Conservation (phyloP, 2,113 vertebrate species). For the Genyomyrus donnyi region DNA sequence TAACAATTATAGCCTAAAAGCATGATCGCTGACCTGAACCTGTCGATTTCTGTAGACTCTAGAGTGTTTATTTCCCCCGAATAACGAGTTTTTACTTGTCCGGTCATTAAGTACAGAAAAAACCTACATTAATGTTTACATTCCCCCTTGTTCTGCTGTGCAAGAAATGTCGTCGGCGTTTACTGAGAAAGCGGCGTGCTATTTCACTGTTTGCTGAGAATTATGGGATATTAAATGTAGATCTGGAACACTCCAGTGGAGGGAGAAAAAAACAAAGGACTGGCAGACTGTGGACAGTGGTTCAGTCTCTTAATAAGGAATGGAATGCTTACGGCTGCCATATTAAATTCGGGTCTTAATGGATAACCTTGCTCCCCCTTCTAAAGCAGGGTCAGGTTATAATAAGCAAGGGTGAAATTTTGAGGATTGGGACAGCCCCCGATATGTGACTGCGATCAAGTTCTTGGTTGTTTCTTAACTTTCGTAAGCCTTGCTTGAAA, state of each 20-base stretch:
- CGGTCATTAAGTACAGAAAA: neutral
- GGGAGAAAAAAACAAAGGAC: neutral
- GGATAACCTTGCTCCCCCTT: neutral
- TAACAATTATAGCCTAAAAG: neutral
- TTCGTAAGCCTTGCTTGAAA: neutral
- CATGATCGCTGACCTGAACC: neutral
- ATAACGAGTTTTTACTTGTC: neutral
- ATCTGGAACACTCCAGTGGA: neutral
- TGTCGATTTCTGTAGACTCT: neutral
- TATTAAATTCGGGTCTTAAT: slow-evolving; percentile 4
- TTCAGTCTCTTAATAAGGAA: neutral
- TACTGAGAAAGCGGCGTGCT: neutral
- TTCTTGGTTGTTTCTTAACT: neutral
- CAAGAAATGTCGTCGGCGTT: neutral
- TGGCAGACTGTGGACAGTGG: neutral
- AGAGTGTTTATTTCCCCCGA: neutral
- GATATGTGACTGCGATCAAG: neutral
- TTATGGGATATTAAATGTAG: neutral
- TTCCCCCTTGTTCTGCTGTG: neutral
- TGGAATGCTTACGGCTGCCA: neutral
- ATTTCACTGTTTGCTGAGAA: neutral
- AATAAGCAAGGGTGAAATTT: neutral
- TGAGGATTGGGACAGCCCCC: neutral
- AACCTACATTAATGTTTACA: neutral
- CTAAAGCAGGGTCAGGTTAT: neutral